phyloP scores from a whole-genome alignment of 2,888 invertebrate genomes.

The Nebria salina region DNA sequence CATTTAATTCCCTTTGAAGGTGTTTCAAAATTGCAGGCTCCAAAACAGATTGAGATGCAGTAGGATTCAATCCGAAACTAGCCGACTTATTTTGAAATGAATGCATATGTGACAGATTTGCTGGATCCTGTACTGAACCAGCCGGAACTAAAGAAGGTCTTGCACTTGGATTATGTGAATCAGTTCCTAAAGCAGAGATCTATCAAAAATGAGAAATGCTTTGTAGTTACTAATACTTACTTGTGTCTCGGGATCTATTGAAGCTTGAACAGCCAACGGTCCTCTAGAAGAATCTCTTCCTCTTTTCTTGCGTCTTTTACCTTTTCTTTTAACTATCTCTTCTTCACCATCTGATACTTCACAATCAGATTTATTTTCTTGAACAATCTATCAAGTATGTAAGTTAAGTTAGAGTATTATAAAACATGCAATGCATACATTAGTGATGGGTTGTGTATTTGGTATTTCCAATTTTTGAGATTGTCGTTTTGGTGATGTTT shows the following conservation, averaged over 20 bases:
- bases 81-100: constrained; percentile 23
- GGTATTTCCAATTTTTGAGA: constrained; percentile 40
- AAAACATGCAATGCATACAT: background rate
- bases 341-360: constrained; percentile 58
- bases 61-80: constrained; percentile 30
- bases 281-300: constrained; percentile 57
- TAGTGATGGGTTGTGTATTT: background rate
- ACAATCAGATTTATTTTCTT: constrained; percentile 21
- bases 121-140: constrained; percentile 56
- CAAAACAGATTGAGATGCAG: constrained; percentile 62
- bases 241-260: constrained; percentile 76
- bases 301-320: constrained; percentile 64
- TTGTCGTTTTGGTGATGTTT: constrained; percentile 14
- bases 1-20: constrained; percentile 73
- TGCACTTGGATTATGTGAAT: constrained; percentile 75
- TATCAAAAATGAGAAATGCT: constrained; percentile 49
- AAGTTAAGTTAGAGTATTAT: background rate
- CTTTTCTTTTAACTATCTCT: constrained; percentile 69
- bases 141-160: constrained; percentile 71
- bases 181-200: constrained; percentile 71
- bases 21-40: constrained; percentile 72
- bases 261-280: constrained; percentile 57
- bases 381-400: constrained; percentile 2
- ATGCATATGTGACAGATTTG: constrained; percentile 29
- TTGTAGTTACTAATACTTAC: constrained; percentile 55